Base-by-base conservation (phyloP, 2,113 vertebrate species). In the Bolborhynchus lineola region DNA sequence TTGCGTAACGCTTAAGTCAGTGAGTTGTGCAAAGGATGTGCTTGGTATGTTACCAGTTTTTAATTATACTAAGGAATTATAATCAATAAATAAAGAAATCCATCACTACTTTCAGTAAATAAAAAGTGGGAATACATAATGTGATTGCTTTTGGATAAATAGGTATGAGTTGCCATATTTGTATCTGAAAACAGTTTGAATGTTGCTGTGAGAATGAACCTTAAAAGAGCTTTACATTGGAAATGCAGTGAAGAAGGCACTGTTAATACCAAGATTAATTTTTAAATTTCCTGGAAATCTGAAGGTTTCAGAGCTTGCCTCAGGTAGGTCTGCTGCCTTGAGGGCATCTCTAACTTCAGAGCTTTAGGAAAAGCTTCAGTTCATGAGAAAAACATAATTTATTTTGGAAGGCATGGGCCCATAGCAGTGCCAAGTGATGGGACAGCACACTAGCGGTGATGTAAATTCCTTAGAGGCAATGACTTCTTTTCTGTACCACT, bases 161-260 rank as follows among this genome's bases (percentile, higher is more conserved):
- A 72, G 29, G 21, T 62, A 55, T 14, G 46, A 41, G 23, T 76
- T 83, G 20, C 59, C n/a, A 69, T 47, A 29, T 13, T 39, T 14
- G 3, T 52, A 28, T 74, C 37, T 92, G 62, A 77, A 78, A 71
- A 41, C 33, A 67, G 15, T 23, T 59, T 50, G 42, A 82, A 16
- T 26, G 26, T 39, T 94, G 70, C 64, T 70, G 28, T 59, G 65
- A 90, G 68, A 85, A 46, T 31, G 28, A 90, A 42, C 7, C 21
- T 90, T 2, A 0, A 4, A n/a, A 53, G 25, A 85, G 28, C 9
- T 1, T 9, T 35, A 13, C 5, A 6, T 47, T 1, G 28, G 44
- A 84, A 90, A 26, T 18, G 6, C 7, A 13, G 24, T 8, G 29
- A 78, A 42, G 31, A 94, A 89, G 31, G 37, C 13, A 59, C 8